Base-by-base conservation (phyloP, 2,113 vertebrate genomes). In the Edolisoma coerulescens region DNA sequence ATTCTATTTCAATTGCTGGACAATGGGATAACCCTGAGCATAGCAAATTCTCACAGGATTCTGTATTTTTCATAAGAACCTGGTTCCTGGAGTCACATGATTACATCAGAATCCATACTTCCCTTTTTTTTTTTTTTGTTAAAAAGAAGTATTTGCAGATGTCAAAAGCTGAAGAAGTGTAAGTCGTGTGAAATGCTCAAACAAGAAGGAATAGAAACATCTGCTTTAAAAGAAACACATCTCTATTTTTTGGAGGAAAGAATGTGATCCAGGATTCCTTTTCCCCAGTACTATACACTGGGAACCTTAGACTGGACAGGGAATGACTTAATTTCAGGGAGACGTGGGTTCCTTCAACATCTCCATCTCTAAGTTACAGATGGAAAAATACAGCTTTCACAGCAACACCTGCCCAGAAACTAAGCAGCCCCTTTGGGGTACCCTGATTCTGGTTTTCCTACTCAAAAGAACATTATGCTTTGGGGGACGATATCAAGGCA, bases 51-150 rank as follows among this genome's bases (percentile, higher is more conserved):
- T 94, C 67, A 60, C 10, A 53, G 41, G 20, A 64, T 59, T 61
- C 9, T 6, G 12, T 64, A 33, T 22, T 92, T 61, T 80, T 83
- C 50, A 0, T 15, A 33, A 87, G 78, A 19, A 80, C 4, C 11
- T 10, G 0, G 33, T 27, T 95, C 61, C 50, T 57, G 50, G 26
- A 90, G 67, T 91, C 95, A 95, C 71, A 89, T 69, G 89, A 80
- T 82, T 89, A 79, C 80, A 93, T 54, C 45, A 65, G 84, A 96
- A 96, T 57, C 47, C 54, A 86, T 26, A 32, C 81, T 96, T 97
- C 93, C 78, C 54, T 11, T 59, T 35, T n/a, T 22, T 17, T 21
- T 50, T 60, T 90, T 61, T 28, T 49, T 35, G 16, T 50, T 39
- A 88, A 74, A 84, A 89, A 92, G 22, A 84, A 89, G 14, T 50